Base-by-base conservation (phyloP, 2,797 vertebrate species). In the Triplophysa bombifrons region DNA sequence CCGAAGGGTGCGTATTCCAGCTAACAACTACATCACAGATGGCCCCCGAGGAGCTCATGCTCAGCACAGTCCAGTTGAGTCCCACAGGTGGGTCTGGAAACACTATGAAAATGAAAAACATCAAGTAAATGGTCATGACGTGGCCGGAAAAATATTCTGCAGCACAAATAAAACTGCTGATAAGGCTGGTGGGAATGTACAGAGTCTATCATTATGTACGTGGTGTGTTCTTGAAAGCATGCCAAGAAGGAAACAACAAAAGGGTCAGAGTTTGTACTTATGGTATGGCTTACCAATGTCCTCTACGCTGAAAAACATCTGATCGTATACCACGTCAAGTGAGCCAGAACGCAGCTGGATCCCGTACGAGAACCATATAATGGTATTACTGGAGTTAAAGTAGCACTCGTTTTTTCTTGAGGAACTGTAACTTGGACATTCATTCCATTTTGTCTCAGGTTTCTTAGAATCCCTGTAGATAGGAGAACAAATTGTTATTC, bases 381-480 rank as follows among this genome's bases (percentile, higher is more conserved):
- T 87, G 14, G 98, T 99, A 91, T 98, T 92, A 2, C 90, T 93
- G 1, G 92, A 85, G 44, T 94, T 94, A 88, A 99, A 99, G 88
- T 94, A 97, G 91, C 98, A 99, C 88, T 96, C 95, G 4, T 96
- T 93, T 48, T 90, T 88, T 63, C 85, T 90, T 41, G 93, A 89
- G 4, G 89, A 88, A 86, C 94, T 91, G 91, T 96, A 98, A 85
- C 95, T 93, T 11, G 97, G 98, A 86, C 98, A 99, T 88, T 99
- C 97, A 17, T 80, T 92, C 96, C 95, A 97, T 79, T 89, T 75
- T 3, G 25, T 13, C 46, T 74, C 74, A 25, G 6, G 14, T 65
- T 68, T 77, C 63, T 84, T 84, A 0, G 77, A 76, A 5, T 83
- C 60, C 1, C 60, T 80, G 2, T 89, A 91, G 81, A 20, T n/a